These are phyloP conservation scores for Sparidentex hasta DNA, from an alignment of 2,797 vertebrate species.

Conservation along the genomic window DNA sequence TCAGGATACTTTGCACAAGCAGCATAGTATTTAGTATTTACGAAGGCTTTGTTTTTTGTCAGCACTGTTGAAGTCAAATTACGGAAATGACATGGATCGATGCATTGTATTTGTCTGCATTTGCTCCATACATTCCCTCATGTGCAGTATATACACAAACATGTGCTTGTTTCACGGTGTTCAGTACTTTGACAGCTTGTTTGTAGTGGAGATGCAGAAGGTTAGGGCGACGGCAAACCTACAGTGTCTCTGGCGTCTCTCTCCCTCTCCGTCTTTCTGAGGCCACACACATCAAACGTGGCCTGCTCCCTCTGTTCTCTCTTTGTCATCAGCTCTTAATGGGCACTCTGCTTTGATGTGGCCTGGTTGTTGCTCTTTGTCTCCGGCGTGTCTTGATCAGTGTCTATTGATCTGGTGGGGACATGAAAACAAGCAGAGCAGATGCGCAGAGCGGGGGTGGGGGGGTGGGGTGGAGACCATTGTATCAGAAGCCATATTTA, in stretches of 20 bases:
- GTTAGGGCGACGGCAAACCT: neutral
- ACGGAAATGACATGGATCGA: neutral
- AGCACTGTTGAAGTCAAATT: neutral
- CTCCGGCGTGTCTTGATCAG: conserved; percentile 71
- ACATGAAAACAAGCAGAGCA: conserved; percentile 55
- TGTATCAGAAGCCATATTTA: conserved; percentile 36
- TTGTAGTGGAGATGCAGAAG: conserved; percentile 4
- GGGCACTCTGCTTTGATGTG: conserved; percentile 70
- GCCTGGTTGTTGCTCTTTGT: conserved; percentile 56
- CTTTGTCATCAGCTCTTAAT: conserved; percentile 75
- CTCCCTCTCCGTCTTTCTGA: neutral
- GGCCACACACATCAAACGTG: conserved; percentile 70
- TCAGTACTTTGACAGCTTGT: conserved; percentile 5
- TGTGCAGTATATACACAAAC: neutral
- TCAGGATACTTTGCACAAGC: neutral
- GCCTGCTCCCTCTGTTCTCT: conserved; percentile 52
- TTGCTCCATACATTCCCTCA: neutral
- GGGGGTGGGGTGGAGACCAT: conserved; percentile 14
- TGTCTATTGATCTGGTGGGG: conserved; percentile 63
- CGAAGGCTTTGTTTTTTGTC: neutral
- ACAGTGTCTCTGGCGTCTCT: conserved; percentile 13
- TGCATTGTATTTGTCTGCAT: neutral
- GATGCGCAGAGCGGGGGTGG: conserved; percentile 24
- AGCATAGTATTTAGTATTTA: neutral
- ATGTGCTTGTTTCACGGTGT: neutral